These are phyloP conservation scores for Limnephilus marmoratus DNA, from an alignment of 2,888 invertebrate species.

Conservation along the genomic window DNA sequence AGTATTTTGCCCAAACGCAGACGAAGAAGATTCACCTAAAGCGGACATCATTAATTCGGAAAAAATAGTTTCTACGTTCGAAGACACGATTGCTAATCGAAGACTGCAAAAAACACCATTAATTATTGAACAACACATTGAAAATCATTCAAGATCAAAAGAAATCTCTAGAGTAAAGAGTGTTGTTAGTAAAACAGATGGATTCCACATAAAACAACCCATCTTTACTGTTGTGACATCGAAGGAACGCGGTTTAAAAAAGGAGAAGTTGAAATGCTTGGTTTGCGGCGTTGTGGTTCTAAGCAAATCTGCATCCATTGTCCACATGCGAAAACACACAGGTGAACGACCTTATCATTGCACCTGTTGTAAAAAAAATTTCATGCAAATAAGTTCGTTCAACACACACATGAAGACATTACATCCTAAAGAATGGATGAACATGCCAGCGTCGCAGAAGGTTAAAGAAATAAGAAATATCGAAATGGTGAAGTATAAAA, in stretches of 20 bases:
- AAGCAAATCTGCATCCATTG: conserved; percentile 50
- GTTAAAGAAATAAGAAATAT: conserved; percentile 40
- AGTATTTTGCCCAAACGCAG: conserved; percentile 2
- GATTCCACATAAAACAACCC: background rate
- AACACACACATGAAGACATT: conserved; percentile 42
- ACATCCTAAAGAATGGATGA: conserved; percentile 47
- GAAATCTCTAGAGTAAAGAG: background rate
- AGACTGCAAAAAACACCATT: too few species aligned
- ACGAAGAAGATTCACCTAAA: too few species aligned
- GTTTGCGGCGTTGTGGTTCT: conserved; percentile 48
- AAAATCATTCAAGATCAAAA: background rate
- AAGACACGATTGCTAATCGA: too few species aligned
- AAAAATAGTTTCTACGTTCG: too few species aligned
- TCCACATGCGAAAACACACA: conserved; percentile 47
- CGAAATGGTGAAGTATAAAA: background rate
- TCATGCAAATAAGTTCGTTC: conserved; percentile 41
- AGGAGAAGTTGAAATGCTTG: conserved; percentile 52
- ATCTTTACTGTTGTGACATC: conserved; percentile 36
- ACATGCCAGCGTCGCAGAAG: background rate
- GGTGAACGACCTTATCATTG: conserved; percentile 47
- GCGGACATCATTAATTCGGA: background rate
- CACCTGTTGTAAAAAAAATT: conserved; percentile 35
- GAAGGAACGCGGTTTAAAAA: conserved; percentile 45
- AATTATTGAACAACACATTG: too few species aligned
- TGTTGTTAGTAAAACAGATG: background rate